phyloP scores from a whole-genome alignment of 2,888 invertebrate species.

The Drosophila mettleri region DNA sequence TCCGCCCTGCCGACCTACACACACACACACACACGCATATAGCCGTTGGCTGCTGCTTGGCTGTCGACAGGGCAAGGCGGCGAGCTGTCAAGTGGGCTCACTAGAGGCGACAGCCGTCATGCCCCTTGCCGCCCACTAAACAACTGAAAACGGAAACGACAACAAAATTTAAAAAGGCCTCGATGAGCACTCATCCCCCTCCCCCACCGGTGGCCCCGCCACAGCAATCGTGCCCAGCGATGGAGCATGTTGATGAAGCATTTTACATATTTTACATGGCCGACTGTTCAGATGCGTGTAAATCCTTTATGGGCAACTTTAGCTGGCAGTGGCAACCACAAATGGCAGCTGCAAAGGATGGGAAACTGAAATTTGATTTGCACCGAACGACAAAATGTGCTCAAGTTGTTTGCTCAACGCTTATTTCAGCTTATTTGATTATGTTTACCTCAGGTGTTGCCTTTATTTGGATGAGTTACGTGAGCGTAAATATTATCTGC shows the following conservation, averaged over 20 bases:
- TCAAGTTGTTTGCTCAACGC: constrained; percentile 57
- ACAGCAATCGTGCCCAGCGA: background rate
- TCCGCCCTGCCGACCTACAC: background rate
- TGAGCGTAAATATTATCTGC: constrained; percentile 33
- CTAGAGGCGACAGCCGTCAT: constrained; percentile 59
- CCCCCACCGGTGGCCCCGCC: constrained; percentile 15
- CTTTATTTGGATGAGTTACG: constrained; percentile 28
- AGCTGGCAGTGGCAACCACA: constrained; percentile 38
- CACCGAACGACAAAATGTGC: constrained; percentile 55
- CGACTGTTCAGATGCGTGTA: constrained; percentile 74
- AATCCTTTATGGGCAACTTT: constrained; percentile 75
- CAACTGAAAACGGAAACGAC: constrained; percentile 60
- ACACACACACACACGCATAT: background rate
- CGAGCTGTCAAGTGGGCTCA: constrained; percentile 68
- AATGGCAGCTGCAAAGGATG: constrained; percentile 2
- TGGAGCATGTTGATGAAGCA: constrained; percentile 50
- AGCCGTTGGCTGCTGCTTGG: constrained; percentile 1
- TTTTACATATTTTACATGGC: constrained; percentile 72
- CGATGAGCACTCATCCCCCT: constrained; percentile 28
- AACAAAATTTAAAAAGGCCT: constrained; percentile 70
- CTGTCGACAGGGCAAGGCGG: constrained; percentile 44
- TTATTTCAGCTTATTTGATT: constrained; percentile 75
- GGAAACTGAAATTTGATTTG: constrained; percentile 69
- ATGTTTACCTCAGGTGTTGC: constrained; percentile 72
- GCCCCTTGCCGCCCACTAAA: constrained; percentile 18